These are phyloP conservation scores for Margarornis squamiger DNA, from an alignment of 2,797 vertebrate species.

Conservation along the genomic window DNA sequence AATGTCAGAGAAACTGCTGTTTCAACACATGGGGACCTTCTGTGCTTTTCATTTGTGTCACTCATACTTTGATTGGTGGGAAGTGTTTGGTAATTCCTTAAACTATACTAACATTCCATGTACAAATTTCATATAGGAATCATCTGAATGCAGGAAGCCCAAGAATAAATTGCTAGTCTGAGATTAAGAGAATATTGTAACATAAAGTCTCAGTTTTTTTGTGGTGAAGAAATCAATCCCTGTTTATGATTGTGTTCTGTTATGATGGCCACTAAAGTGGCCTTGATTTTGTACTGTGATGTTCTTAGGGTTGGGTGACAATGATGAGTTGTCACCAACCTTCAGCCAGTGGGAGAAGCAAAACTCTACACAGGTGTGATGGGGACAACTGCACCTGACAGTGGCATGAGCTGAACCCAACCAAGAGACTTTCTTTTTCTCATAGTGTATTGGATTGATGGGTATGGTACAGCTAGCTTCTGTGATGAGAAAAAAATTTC, in stretches of 20 bases:
- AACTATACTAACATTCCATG: not conserved
- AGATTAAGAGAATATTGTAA: not conserved
- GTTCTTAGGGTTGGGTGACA: not conserved
- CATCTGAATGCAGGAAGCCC: not conserved
- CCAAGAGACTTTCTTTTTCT: not conserved
- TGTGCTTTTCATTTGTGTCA: not conserved
- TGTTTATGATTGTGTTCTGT: not conserved
- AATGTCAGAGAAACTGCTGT: not conserved
- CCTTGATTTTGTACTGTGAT: not conserved
- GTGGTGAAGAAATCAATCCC: not conserved
- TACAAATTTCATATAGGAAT: not conserved
- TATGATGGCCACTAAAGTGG: not conserved
- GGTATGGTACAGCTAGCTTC: not conserved
- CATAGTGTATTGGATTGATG: not conserved
- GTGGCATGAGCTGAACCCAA: not conserved
- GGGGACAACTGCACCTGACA: too few species aligned
- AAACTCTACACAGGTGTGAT: accelerated
- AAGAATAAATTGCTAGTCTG: not conserved
- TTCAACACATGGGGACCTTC: not conserved
- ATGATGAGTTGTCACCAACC: not conserved
- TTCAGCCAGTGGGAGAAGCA: not conserved
- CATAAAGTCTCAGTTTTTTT: not conserved
- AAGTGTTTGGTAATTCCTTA: not conserved
- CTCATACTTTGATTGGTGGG: not conserved
- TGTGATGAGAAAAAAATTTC: not conserved